A percentile compares a stretch with the other conserved stretches of the same genome.
These are phyloP conservation scores for Romanogobio albipinnatus DNA, from an alignment of 2,113 vertebrate genomes.

Conservation along the genomic window DNA sequence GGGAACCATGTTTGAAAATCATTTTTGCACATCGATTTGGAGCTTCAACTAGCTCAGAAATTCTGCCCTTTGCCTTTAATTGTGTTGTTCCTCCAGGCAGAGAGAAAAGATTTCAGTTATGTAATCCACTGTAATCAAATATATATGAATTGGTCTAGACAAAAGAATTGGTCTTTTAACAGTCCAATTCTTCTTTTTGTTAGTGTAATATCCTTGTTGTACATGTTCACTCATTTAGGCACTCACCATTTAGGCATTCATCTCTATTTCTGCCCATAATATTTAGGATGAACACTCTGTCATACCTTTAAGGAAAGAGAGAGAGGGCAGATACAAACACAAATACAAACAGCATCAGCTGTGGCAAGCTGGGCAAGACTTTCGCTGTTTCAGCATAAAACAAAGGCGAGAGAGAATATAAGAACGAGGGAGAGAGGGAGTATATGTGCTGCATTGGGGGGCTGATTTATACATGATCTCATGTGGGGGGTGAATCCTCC, in stretches of 20 bases:
- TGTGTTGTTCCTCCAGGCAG: not conserved
- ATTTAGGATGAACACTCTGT: not conserved
- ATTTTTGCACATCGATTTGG: not conserved
- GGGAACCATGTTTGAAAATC: too few relatives aligned
- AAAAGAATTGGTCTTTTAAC: not conserved
- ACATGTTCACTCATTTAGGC: not conserved
- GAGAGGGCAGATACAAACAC: slow-evolving; percentile 61
- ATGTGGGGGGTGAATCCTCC: slow-evolving; percentile 63
- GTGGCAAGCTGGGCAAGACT: slow-evolving; percentile 63
- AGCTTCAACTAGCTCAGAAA: not conserved
- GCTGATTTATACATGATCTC: slow-evolving; percentile 75
- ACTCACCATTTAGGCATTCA: too few relatives aligned
- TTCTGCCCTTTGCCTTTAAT: not conserved
- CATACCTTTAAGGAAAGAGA: slow-evolving; percentile 42
- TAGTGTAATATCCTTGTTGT: not conserved
- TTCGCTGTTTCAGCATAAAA: slow-evolving; percentile 72
- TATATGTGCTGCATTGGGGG: slow-evolving; percentile 45
- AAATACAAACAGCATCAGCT: slow-evolving; percentile 53
- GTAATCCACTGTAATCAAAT: not conserved
- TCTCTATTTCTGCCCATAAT: not conserved
- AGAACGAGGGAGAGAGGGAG: not conserved
- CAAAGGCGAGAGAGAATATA: not conserved
- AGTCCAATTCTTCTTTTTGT: not conserved
- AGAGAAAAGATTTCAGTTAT: not conserved
- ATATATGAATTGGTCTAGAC: not conserved